Base-by-base conservation (phyloP, 2,888 invertebrate genomes). In the Lithosia quadra region DNA sequence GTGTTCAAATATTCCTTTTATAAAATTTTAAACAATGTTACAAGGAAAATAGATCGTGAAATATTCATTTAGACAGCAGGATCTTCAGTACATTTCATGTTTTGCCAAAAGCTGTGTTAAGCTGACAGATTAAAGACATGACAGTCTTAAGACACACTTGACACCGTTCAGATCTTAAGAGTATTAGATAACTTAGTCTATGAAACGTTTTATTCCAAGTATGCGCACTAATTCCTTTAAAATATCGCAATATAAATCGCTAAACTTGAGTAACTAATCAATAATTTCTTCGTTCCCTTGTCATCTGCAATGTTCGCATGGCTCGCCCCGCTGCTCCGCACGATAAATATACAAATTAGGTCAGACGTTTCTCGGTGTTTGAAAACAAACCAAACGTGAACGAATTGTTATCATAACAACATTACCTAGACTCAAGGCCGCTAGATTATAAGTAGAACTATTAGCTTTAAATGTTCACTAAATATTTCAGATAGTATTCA, bases 371-470 rank as follows among this genome's bases (percentile, higher is more conserved):
- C 21, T 53, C 61, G 18, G 33, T 55, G 63, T 63, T 56, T 63
- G 63, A 56, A 63, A 63, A 63, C 55, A 63, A 56, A 22, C 53
- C 43, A 36, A 55, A 56, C 22, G 13, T 56, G 36, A 56, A 36
- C 56, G 22, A 36, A 56, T 56, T 43, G 43, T 43, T 43, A 18
- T 8, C 55, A 56, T 24, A 56, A 24, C 22, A 21, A 22, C 24
- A 56, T 56, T 49, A 33, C 33, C 13, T 49, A n/a, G 7, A n/a
- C n/a, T 49, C n/a, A 49, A 49, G 49, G 49, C 49, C n/a, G 9
- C 15, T 2, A n/a, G n/a, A n/a, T n/a, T 49, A 49, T 49, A 49
- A 49, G 7, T n/a, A 49, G 49, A 49, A 49, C n/a, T 49, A 43
- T 43, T 43, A 43, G 8, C 43, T 7, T 43, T 43, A 18, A 39